Evolutionary conservation across 2,113 vertebrate genomes (phyloP).

Genomic region (Forbesichthys papilliferus): DNA sequence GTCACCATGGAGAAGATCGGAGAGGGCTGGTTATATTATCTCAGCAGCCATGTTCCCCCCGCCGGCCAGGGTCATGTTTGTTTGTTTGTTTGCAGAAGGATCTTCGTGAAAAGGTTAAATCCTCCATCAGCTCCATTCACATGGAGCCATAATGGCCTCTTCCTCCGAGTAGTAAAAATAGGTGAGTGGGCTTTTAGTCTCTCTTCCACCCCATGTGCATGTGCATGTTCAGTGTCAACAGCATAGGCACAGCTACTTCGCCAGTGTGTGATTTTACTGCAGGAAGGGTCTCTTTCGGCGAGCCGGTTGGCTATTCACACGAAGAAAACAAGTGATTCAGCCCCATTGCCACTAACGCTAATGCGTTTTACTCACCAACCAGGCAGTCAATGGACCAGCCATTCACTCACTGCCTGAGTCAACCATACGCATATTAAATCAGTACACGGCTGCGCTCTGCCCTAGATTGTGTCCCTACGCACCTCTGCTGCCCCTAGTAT

Average conservation of each 20-base stretch:
- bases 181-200: no score
- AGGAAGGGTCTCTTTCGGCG: no score
- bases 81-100: slow-evolving; percentile 12
- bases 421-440: slow-evolving; percentile 53
- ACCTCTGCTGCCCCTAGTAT: slow-evolving; percentile 58
- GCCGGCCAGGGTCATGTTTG: slow-evolving; percentile 12
- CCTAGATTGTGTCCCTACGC: slow-evolving; percentile 29
- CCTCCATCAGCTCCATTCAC: slow-evolving; percentile 2
- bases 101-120: slow-evolving; percentile 5
- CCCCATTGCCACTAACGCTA: no score
- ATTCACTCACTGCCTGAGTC: slow-evolving; percentile 5
- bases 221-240: no score
- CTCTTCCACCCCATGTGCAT: no score
- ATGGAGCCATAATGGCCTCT: neutral
- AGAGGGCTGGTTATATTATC: slow-evolving; percentile 9
- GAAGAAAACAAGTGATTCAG: no score
- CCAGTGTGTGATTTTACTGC: slow-evolving; percentile 1
- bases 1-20: neutral
- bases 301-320: no score
- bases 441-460: slow-evolving; percentile 51
- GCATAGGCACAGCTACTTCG: slow-evolving; percentile 5
- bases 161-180: no score
- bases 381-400: slow-evolving; percentile 20
- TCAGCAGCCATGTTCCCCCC: slow-evolving; percentile 1
- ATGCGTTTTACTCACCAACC: no score